Base-by-base conservation (phyloP, 2,888 invertebrate genomes). In the Oligia fasciuncula region DNA sequence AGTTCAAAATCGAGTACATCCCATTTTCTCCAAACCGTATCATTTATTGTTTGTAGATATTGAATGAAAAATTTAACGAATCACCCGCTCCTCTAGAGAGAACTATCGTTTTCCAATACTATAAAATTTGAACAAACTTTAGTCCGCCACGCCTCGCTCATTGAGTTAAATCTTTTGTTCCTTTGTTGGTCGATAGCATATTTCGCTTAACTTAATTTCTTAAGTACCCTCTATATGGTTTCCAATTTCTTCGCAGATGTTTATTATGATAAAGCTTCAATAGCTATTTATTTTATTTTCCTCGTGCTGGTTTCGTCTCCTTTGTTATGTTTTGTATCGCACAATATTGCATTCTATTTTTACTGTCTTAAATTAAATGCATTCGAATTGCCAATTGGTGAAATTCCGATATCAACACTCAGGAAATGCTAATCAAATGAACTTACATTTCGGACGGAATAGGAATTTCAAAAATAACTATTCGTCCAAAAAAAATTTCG, bases 101-200 rank as follows among this genome's bases (percentile, higher is more conserved):
- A 89, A 87, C 89, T 90, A 93, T 94, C 91, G 92, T 90, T 93
- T 94, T 92, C 92, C 93, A 90, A 93, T 93, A 89, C 92, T 87
- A 92, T 93, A 92, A 92, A 94, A 91, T 92, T 88, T 87, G 85
- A 90, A 85, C 88, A 90, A 92, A 92, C 90, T 92, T 90, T 78
- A 85, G 84, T 51, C 75, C 83, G 83, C 88, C 90, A 91, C 93
- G 93, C 93, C 93, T 90, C 83, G 80, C 76, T 91, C 89, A 91
- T 93, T 92, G 88, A 89, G 85, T 88, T 87, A 87, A 91, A 92
- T 90, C 92, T 91, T 92, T 92, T 92, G 92, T 93, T 91, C 92
- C 81, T 90, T 92, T 93, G 91, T 91, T 86, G 89, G 90, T 88
- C 73, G 81, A 83, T 84, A 65, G 79, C 72, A 85, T 89, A 88